Percentiles rank a stretch among this genome's conserved stretches.
These are phyloP conservation scores for Trichogramma dendrolimi DNA, from an alignment of 2,888 invertebrate genomes.

Conservation along the genomic window DNA sequence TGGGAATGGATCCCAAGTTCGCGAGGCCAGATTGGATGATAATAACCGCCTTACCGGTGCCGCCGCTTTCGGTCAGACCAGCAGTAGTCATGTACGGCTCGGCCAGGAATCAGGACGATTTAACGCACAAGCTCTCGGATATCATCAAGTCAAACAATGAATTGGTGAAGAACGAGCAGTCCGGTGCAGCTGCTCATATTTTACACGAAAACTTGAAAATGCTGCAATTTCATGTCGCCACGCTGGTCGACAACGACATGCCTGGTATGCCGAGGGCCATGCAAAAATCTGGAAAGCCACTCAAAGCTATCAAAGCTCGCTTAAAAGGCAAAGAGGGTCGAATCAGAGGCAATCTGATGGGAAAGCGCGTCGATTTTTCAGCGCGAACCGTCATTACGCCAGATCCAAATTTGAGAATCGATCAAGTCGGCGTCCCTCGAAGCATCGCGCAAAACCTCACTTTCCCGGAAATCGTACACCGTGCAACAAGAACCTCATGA, in stretches of 20 bases:
- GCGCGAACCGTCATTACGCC: conserved; percentile 98
- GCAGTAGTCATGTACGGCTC: conserved; percentile 99
- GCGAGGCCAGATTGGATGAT: conserved; percentile 99
- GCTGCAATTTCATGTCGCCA: conserved; percentile 98
- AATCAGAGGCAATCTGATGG: conserved; percentile 99
- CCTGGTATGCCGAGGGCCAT: conserved; percentile 96
- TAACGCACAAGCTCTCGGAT: conserved; percentile 97
- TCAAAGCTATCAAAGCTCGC: conserved; percentile 95
- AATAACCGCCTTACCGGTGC: conserved; percentile 93
- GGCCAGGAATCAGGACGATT: conserved; percentile 96
- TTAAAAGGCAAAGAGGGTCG: conserved; percentile 98
- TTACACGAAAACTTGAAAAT: conserved; percentile 95
- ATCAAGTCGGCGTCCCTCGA: conserved; percentile 95
- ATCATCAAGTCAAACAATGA: conserved; percentile 98
- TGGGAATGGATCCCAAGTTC: conserved; percentile 95
- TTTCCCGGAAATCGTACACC: conserved; percentile 99
- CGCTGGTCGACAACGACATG: conserved; percentile 97
- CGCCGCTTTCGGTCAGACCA: conserved; percentile 91
- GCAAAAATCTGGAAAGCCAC: conserved; percentile 97
- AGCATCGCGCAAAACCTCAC: conserved; percentile 99
- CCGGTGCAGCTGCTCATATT: conserved; percentile 96
- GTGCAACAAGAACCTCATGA: conserved; percentile 93
- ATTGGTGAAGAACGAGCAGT: conserved; percentile 87
- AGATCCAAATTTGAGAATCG: conserved; percentile 90
- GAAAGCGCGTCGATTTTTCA: conserved; percentile 99